A percentile compares a stretch with the other conserved stretches of the same genome.
Evolutionary conservation across 2,888 invertebrate species (phyloP).

Genomic region (Limenitis arthemis): DNA sequence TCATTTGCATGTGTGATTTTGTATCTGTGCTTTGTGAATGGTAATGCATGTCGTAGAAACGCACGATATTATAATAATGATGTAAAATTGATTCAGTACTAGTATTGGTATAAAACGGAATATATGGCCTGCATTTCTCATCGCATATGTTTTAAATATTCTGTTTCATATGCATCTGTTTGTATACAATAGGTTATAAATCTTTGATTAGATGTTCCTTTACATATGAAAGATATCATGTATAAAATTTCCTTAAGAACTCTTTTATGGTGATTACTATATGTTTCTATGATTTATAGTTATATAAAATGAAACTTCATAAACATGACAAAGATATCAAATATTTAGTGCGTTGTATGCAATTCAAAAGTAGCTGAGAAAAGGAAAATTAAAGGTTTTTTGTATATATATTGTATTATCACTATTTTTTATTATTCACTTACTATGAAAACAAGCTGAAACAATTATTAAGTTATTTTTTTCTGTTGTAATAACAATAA

Average conservation of each 20-base stretch:
- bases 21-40: slow-evolving; percentile 31
- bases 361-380: no score
- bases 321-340: no score
- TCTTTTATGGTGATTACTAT: slow-evolving; percentile 27
- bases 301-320: no score
- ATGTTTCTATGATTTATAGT: no score
- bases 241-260: not conserved
- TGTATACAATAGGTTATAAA: slow-evolving; percentile 21
- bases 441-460: no score
- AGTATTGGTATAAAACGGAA: slow-evolving; percentile 13
- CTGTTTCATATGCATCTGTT: slow-evolving; percentile 19
- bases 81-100: slow-evolving; percentile 15
- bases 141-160: slow-evolving; percentile 12
- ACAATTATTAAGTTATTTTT: no score
- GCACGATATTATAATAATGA: slow-evolving; percentile 18
- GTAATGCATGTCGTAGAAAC: not conserved
- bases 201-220: slow-evolving; percentile 2
- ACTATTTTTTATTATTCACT: no score
- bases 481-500: no score
- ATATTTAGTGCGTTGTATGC: no score
- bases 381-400: no score
- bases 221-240: slow-evolving; percentile 12
- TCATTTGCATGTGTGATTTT: slow-evolving; percentile 47
- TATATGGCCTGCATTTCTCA: slow-evolving; percentile 13
- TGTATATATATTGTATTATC: no score